These are phyloP conservation scores for Arizona elegans DNA, from an alignment of 2,113 vertebrate species.

Conservation along the genomic window DNA sequence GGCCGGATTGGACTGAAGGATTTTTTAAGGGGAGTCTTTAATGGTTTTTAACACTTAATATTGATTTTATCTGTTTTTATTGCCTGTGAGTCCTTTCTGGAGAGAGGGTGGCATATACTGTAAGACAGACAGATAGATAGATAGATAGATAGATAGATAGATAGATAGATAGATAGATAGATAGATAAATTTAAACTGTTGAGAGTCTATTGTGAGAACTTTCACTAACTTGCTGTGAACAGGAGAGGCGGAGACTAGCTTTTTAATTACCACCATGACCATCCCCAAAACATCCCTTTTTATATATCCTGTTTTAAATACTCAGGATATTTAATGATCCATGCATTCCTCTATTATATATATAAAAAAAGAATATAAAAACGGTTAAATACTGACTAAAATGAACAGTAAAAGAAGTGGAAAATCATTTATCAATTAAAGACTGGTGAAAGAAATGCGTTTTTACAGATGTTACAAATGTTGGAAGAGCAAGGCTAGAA, in stretches of 20 bases:
- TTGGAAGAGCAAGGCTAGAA: background rate
- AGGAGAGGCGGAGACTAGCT: background rate
- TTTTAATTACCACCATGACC: background rate
- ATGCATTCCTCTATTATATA: background rate
- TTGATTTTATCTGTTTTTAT: no score
- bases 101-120: no score
- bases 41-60: no score
- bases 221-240: background rate
- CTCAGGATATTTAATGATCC: background rate
- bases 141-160: no score
- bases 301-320: background rate
- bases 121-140: no score
- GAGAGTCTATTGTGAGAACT: background rate
- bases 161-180: no score
- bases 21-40: no score
- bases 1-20: no score
- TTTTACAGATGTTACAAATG: background rate
- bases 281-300: background rate
- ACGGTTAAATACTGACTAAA: background rate
- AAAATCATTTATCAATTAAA: background rate
- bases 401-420: background rate
- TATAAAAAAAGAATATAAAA: background rate
- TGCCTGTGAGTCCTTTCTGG: no score
- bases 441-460: background rate
- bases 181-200: background rate